phyloP scores from a whole-genome alignment of 2,113 vertebrate species.

The Labeo rohita region DNA sequence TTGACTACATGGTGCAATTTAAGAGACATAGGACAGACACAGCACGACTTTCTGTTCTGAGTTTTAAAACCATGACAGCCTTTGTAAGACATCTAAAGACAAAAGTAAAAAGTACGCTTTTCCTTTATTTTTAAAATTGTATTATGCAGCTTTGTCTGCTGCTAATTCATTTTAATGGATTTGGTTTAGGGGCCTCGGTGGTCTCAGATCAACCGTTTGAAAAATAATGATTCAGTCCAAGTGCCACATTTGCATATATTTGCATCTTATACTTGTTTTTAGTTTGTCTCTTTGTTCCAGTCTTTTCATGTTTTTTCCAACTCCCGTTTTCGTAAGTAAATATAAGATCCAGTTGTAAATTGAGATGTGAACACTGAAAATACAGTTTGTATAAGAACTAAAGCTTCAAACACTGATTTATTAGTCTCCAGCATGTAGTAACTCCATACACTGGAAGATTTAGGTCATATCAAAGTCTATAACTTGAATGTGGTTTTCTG shows the following conservation, averaged over 20 bases:
- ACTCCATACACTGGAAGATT: background rate
- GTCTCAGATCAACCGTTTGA: conserved; percentile 38
- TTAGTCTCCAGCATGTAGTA: background rate
- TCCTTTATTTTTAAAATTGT: background rate
- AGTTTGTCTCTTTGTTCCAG: background rate
- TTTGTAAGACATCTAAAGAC: conserved; percentile 21
- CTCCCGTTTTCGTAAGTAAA: background rate
- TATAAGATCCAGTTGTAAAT: conserved; percentile 19
- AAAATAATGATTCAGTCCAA: conserved; percentile 35
- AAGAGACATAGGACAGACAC: conserved; percentile 3
- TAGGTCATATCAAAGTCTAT: background rate
- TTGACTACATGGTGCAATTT: conserved; percentile 33
- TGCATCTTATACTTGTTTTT: conserved; percentile 44
- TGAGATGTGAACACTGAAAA: background rate
- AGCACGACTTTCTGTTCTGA: conserved; percentile 11
- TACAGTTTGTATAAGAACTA: background rate
- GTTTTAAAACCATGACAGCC: background rate
- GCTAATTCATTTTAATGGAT: conserved; percentile 32
- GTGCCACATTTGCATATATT: conserved; percentile 43
- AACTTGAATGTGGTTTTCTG: background rate
- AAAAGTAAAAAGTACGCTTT: background rate
- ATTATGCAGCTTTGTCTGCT: background rate
- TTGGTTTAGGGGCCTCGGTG: conserved; percentile 41
- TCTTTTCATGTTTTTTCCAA: background rate
- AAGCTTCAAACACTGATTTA: background rate